Percentiles rank a stretch among this genome's conserved stretches.
phyloP scores from a whole-genome alignment of 2,888 invertebrate genomes.

The Graphium colonna region DNA sequence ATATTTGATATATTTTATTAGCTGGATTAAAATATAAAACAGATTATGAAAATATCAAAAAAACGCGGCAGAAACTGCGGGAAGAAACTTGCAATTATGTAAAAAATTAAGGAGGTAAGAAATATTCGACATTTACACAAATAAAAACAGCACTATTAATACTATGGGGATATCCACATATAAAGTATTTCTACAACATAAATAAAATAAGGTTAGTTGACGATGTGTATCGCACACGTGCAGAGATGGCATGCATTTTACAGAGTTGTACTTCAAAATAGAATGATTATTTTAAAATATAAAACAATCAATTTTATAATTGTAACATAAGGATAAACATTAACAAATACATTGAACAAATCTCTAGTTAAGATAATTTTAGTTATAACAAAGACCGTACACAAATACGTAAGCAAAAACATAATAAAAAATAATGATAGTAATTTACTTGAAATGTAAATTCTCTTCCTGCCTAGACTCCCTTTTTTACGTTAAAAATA shows the following conservation, averaged over 20 bases:
- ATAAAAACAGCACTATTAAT: too few relatives aligned
- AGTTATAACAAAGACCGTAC: constrained; percentile 6
- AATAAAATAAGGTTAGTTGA: constrained; percentile 48
- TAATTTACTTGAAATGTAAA: constrained; percentile 29
- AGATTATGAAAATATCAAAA: too few relatives aligned
- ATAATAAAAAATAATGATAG: constrained; percentile 20
- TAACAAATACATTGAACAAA: background rate
- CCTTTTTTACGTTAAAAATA: constrained; percentile 54
- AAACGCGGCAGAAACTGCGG: too few relatives aligned
- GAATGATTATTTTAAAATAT: background rate
- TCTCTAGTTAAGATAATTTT: background rate
- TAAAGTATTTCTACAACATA: constrained; percentile 33
- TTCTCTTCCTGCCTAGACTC: constrained; percentile 39
- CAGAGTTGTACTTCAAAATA: constrained; percentile 33
- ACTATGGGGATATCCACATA: too few relatives aligned
- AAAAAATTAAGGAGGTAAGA: too few relatives aligned
- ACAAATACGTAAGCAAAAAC: constrained; percentile 4
- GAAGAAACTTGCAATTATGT: too few relatives aligned
- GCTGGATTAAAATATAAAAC: too few relatives aligned
- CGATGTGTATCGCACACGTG: constrained; percentile 61
- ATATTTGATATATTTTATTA: too few relatives aligned
- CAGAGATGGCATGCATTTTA: constrained; percentile 37
- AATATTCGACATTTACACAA: too few relatives aligned
- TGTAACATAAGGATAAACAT: constrained; percentile 4
- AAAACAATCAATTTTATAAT: background rate